Conservation (phyloP, 2,113 vertebrate genomes). For the Tichodroma muraria region DNA sequence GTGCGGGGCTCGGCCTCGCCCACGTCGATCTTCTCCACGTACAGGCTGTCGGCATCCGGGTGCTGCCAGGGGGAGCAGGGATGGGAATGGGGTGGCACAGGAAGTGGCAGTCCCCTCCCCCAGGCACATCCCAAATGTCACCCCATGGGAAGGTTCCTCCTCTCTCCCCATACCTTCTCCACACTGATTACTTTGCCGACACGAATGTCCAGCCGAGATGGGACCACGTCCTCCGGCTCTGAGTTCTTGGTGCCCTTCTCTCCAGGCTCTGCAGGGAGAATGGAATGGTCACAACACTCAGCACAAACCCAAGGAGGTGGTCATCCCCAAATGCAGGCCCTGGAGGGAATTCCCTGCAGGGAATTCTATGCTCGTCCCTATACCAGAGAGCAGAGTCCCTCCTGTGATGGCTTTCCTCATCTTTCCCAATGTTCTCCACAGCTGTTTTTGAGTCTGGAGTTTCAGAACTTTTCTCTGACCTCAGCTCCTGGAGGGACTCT, state of each 20-base stretch:
- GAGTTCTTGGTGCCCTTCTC: conserved; percentile 72
- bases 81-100: background rate
- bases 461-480: background rate
- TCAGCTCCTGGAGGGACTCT: background rate
- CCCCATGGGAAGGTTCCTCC: accelerated
- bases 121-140: accelerated
- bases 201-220: conserved; percentile 89
- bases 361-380: background rate
- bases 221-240: conserved; percentile 76
- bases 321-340: background rate
- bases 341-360: background rate
- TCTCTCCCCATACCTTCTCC: conserved; percentile 74
- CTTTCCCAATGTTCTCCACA: background rate
- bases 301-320: background rate
- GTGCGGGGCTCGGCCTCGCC: conserved; percentile 87
- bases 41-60: conserved; percentile 89
- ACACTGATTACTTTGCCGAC: conserved; percentile 91
- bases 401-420: background rate
- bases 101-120: background rate
- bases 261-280: conserved; percentile 67
- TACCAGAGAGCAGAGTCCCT: background rate
- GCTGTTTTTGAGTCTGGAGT: background rate
- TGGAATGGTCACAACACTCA: background rate
- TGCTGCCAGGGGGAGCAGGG: conserved; percentile 71
- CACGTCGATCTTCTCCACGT: conserved; percentile 91